phyloP scores from a whole-genome alignment of 1,140 invertebrate species.

The Hypsibius dujardini region DNA sequence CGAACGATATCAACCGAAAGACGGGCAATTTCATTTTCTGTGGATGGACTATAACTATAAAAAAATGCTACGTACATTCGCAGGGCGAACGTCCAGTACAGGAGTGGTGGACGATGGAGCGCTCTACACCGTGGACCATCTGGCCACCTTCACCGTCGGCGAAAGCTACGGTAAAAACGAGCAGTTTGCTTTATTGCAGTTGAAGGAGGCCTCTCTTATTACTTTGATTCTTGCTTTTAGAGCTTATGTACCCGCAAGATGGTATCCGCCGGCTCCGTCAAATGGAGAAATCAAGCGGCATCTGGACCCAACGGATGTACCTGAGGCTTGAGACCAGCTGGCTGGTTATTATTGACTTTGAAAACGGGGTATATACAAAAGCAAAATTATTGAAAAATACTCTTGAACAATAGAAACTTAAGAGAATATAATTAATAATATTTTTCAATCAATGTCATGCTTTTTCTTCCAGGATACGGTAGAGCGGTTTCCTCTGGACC shows the following conservation, averaged over 20 bases:
- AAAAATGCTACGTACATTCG: no score
- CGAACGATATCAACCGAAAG: no score
- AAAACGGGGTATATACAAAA: conserved; percentile 58
- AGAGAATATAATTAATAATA: no score
- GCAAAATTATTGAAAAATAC: no score
- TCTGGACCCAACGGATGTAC: conserved; percentile 97
- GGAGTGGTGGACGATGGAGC: conserved; percentile 32
- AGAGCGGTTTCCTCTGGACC: conserved; percentile 75
- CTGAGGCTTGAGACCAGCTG: conserved; percentile 63
- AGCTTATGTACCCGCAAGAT: conserved; percentile 46
- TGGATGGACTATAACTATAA: no score
- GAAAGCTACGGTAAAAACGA: conserved; percentile 30
- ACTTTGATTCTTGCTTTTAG: background rate
- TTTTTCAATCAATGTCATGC: no score
- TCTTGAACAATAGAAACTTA: no score
- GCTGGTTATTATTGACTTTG: conserved; percentile 86
- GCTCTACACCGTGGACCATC: conserved; percentile 77
- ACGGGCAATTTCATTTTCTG: no score
- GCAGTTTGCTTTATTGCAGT: conserved; percentile 6
- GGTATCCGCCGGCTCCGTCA: conserved; percentile 85
- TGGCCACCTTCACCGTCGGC: conserved; percentile 83
- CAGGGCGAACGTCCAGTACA: no score
- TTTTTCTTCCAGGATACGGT: conserved; percentile 56
- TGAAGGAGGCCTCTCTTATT: background rate
- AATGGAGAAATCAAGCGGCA: conserved; percentile 89